Evolutionary conservation across 1,140 invertebrate species (phyloP), one percentile per base, ranked within the genome.

Genomic region (Ips typographus): DNA sequence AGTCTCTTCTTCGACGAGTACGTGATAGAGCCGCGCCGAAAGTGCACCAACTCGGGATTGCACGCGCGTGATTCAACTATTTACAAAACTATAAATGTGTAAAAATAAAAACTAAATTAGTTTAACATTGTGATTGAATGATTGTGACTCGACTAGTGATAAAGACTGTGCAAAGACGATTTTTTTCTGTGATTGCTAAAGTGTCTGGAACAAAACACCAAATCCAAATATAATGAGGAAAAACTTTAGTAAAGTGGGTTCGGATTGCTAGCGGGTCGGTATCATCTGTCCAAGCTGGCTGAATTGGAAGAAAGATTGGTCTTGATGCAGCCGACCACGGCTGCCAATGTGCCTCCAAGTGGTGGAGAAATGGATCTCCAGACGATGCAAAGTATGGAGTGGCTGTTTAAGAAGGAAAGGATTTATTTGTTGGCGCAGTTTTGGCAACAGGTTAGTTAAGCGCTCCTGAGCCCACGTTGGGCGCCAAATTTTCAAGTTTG

Each of bases 381-480:
- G 85, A 88, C 91, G 83, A 91, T 93, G 87, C 91, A 93, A 85
- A 92, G 91, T 81, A 93, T 94, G 92, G 93, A 95, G 86, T 94
- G 92, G 92, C 88, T 95, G 82, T 93, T 94, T 87, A 94, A 94
- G 87, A 95, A 94, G 84, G 92, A 94, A 85, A 87, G 91, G 84
- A 93, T 94, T 84, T 94, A 93, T 85, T 85, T 94, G 79, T 87
- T 95, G 81, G 92, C 91, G 79, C 92, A 94, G 82, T 94, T 94
- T 85, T 95, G 92, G 92, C 92, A 94, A 91, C 93, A 94, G 91
- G 92, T 94, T 86, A 70, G 68, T 70, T 22, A 22, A 22, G 22
- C 22, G 22, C 22, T 22, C 22, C 22, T 22, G 22, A 22, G 22
- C 42, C 37, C 8, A 8, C 8, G 2, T 56, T 56, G 44, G 5